Base-by-base conservation (phyloP, 2,888 invertebrate species). In the Pelosia muscerda region DNA sequence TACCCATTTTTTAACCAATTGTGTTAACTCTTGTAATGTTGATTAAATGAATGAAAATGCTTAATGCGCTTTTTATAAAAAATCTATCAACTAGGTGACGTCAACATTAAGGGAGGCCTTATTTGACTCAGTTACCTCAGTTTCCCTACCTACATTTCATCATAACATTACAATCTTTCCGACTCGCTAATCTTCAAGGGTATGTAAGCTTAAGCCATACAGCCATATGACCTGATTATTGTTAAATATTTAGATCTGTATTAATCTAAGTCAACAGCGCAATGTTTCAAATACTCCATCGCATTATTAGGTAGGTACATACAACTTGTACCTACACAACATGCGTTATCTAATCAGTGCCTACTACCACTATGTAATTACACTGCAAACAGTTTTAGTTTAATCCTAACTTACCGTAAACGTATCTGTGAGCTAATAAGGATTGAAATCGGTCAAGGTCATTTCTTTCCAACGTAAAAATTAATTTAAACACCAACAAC, bases 271-370 rank as follows among this genome's bases (percentile, higher is more conserved):
- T 54, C 65, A 58, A 55, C 53, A 25, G 34, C 5, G 26, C 42
- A 22, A 49, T 66, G 58, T 55, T 67, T 57, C 54, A 67, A 63
- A 63, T 67, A 67, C 65, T 31, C 23, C 23, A 31, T 68, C 13
- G 25, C 25, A 26, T 68, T 68, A 61, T 65, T 56, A 65, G 56
- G 53, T 72, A 72, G 38, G 54, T 71, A 71, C 38, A 65, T 64
- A 65, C n/a, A n/a, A n/a, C n/a, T n/a, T n/a, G n/a, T n/a, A n/a
- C 28, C 28, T 28, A 4, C 38, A 38, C 38, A 42, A 63, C 25
- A 53, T 57, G 61, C 31, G 68, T 74, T 79, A 79, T 78, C 79
- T 79, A 72, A 79, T 79, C 78, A 55, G 53, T 22, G 56, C 63
- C 26, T 68, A 55, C 75, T 72, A 65, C 74, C 56, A 28, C 63